Evolutionary conservation across 2,797 vertebrate species (phyloP), one percentile per base, ranked within the genome.

Genomic region (Apodemus agrarius): DNA sequence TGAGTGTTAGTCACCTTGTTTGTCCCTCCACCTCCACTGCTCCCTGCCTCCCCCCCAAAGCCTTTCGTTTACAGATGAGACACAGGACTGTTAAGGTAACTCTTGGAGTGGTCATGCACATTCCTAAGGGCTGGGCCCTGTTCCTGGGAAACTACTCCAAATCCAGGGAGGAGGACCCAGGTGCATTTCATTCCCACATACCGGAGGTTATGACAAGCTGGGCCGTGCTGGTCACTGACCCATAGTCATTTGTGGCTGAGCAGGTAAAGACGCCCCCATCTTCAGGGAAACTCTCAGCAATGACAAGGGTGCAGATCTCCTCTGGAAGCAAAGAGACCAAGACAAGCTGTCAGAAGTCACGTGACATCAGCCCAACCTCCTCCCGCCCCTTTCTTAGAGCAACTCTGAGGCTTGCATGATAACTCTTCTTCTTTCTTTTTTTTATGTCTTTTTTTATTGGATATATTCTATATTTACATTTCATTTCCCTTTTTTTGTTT

Each of bases 261-360:
- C 99, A 99, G 29, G 98, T 99, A 97, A 99, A 99, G 93, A 98
- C 97, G 59, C 99, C 99, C 7, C 99, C 99, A 26, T 99, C 99
- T 98, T 99, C 99, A 59, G 99, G 99, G 97, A 99, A 99, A 16
- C 99, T 99, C 98, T 99, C 99, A 0, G 99, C 99, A 21, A 99
- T 99, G 96, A 99, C 99, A 72, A 99, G 98, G 4, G 99, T 99
- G 96, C 99, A 99, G 97, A 99, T 99, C 98, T 99, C 99, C 98
- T 99, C 99, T 99, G 90, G 63, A 98, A 98, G 93, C 57, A 95
- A 98, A 96, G 2, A 97, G 79, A 95, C 88, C 74, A 21, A 57
- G 96, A 86, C 4, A 79, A 82, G 13, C 43, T 37, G 59, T 81
- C 61, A 96, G 65, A 31, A 88, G 49, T 12, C 29, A n/a, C 31